These are phyloP conservation scores for Parnassius mnemosyne DNA, from an alignment of 2,888 invertebrate species.

Conservation along the genomic window DNA sequence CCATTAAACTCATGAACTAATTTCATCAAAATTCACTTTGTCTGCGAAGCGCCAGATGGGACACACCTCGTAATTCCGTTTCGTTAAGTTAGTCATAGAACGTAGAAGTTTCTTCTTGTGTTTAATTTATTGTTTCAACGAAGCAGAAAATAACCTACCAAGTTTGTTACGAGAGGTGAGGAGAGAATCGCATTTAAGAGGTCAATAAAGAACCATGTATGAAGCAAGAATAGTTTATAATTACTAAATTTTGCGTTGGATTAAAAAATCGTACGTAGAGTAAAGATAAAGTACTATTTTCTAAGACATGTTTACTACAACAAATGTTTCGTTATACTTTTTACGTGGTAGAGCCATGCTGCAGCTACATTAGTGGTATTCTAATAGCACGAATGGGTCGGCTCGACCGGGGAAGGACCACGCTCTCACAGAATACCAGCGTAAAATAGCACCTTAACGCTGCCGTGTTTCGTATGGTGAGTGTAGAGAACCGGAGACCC, in stretches of 20 bases:
- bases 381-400: no score
- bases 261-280: background rate
- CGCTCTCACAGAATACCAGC: no score
- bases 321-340: no score
- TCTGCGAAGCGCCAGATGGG: slow-evolving; percentile 68
- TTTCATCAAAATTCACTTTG: slow-evolving; percentile 76
- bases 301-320: no score
- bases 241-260: slow-evolving; percentile 11
- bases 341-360: no score
- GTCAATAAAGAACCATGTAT: background rate
- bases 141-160: slow-evolving; percentile 49
- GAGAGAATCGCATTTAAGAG: background rate
- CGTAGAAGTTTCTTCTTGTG: slow-evolving; percentile 68
- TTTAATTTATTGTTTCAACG: slow-evolving; percentile 63
- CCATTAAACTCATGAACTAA: slow-evolving; percentile 73
- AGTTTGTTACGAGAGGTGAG: slow-evolving; percentile 31
- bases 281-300: no score
- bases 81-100: slow-evolving; percentile 69
- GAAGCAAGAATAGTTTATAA: slow-evolving; percentile 29
- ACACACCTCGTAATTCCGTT: slow-evolving; percentile 68
- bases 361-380: no score
- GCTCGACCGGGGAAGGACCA: no score
- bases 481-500: no score
- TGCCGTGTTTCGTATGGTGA: no score
- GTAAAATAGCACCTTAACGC: no score